Base-by-base conservation (phyloP, 2,888 invertebrate genomes). In the Rotaria sp. region DNA sequence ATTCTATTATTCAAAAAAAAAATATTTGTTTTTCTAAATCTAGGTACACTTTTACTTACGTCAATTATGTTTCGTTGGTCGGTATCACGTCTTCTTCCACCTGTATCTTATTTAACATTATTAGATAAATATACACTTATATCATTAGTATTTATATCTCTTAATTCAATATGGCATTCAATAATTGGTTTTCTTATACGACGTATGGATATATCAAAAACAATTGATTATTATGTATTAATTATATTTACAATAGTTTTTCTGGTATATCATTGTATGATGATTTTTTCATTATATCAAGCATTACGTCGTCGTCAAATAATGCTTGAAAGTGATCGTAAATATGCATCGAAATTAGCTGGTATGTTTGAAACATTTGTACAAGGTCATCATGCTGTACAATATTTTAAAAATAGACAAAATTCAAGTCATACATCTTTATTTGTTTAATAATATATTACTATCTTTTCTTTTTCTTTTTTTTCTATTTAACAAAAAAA, bases 91-190 rank as follows among this genome's bases (percentile, higher is more conserved):
- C 45, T 80, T 45, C 45, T 80, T n/a, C 80, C 80, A 26, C 80
- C 80, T 80, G 80, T 80, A 24, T 80, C 80, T 26, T 80, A 80
- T 45, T 45, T 80, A 13, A 80, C 80, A 45, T 80, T 80, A 15
- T 45, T 80, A 45, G 80, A 80, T 80, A 80, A 80, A 80, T 80
- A 80, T 80, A 80, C 80, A n/a, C 80, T 80, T 45, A 45, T 80
- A 45, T 80, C 80, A 45, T n/a, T 80, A 10, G 80, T 80, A n/a
- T 80, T 80, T 35, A 80, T 80, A 26, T 80, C 80, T 2, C 13
- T 80, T 4, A 80, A 80, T 80, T 80, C 80, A 1, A 80, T 80
- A 26, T 80, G 80, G 80, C 80, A 80, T 45, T 45, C 45, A 45
- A 80, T 80, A 21, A 45, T 80, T n/a, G 80, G 80, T 13, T 80